Base-by-base conservation (phyloP, 2,797 vertebrate species). In the Sebastes cheni region DNA sequence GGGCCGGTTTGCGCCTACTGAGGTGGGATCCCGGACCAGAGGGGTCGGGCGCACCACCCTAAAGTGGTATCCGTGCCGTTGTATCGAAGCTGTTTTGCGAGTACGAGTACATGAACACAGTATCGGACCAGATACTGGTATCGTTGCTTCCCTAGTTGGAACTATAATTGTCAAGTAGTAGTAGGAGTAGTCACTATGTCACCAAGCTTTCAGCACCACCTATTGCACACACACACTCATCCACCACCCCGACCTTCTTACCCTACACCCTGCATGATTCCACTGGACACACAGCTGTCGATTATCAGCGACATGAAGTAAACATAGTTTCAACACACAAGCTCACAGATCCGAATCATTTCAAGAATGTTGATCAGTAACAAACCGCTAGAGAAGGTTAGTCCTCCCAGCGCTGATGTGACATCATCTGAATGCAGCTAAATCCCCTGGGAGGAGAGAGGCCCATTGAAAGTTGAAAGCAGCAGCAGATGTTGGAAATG, bases 401-500 rank as follows among this genome's bases (percentile, higher is more conserved):
- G 39, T 64, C 36, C 39, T 65, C 56, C 46, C 50, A 25, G 52
- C 10, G 27, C 6, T 56, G n/a, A 29, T 58, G 67, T 46, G 42
- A 74, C 55, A 25, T 65, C 3, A 68, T 56, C 34, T 59, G 30
- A 76, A 82, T 73, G 64, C 20, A 54, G 8, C 25, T 27, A 16
- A 66, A 66, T 56, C 32, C 16, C 9, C 22, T 20, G 23, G 72
- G 55, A 75, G 72, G 36, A 72, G 34, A 88, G 59, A 54, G 14
- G 22, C 13, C 50, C 36, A 23, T 36, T 74, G 8, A 34, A 60
- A 71, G 64, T 60, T 69, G 64, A 84, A 76, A 75, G 77, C 64
- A 50, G 64, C 56, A 82, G 42, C 69, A 81, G 83, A 73, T 67
- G 79, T 30, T 62, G 55, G 36, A 81, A 75, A 79, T 79, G 81